These are phyloP conservation scores for Xenops minutus DNA, from an alignment of 2,797 vertebrate species.

Conservation along the genomic window DNA sequence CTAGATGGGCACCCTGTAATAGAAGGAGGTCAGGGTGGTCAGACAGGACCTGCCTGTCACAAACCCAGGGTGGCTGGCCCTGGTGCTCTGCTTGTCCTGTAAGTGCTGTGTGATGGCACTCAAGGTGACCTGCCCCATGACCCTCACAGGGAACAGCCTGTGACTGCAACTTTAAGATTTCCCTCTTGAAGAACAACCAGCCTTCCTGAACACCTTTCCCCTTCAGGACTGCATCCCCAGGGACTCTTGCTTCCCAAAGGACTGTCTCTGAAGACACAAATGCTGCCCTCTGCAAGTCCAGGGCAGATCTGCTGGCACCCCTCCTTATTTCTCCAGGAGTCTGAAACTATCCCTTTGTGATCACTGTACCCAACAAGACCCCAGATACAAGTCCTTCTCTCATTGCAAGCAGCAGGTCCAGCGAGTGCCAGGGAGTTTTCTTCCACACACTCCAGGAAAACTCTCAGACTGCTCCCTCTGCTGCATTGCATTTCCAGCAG, in stretches of 20 bases:
- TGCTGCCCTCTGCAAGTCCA: fast-evolving
- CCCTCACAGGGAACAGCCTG: background rate
- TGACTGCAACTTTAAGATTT: background rate
- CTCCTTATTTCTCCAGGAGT: background rate
- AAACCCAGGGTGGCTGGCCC: background rate
- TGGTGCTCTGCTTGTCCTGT: background rate
- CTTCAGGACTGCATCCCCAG: background rate
- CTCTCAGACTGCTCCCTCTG: background rate
- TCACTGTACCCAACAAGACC: fast-evolving
- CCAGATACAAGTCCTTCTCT: background rate
- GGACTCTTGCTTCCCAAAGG: background rate
- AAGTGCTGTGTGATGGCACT: background rate
- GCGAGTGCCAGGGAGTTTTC: background rate
- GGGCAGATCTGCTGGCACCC: too few relatives aligned
- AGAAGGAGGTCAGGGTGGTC: background rate
- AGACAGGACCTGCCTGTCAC: background rate
- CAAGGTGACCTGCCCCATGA: background rate
- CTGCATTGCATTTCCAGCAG: background rate
- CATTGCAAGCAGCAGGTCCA: background rate
- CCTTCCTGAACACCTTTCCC: background rate
- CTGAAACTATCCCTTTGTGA: background rate
- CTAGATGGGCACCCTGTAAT: background rate
- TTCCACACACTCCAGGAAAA: background rate
- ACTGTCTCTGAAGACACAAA: background rate
- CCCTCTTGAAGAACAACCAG: background rate